phyloP scores from a whole-genome alignment of 2,113 vertebrate species.

The Capreolus pygargus region DNA sequence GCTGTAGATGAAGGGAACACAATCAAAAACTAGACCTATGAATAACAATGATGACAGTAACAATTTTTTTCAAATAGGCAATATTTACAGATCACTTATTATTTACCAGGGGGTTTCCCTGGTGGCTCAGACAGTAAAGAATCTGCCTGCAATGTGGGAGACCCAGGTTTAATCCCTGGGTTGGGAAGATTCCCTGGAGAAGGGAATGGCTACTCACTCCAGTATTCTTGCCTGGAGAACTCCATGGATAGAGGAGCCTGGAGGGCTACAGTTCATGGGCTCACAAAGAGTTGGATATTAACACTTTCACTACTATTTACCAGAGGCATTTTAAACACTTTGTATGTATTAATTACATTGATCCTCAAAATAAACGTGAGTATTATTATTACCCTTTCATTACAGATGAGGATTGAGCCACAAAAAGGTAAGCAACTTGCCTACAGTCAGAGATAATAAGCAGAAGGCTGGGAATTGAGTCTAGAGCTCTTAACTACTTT shows the following conservation, averaged over 20 bases:
- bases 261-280: background rate
- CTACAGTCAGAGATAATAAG: background rate
- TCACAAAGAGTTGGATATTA: background rate
- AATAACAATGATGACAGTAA: background rate
- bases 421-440: background rate
- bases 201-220: background rate
- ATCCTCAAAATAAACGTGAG: background rate
- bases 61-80: background rate
- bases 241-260: background rate
- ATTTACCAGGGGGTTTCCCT: background rate
- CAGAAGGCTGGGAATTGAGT: background rate
- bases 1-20: background rate
- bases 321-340: background rate
- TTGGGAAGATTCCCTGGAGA: background rate
- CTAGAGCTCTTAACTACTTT: background rate
- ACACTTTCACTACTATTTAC: background rate
- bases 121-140: background rate
- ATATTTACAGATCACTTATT: background rate
- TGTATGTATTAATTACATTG: background rate
- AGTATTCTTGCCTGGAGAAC: background rate
- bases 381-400: background rate
- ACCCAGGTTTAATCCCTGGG: background rate
- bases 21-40: background rate
- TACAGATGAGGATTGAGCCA: background rate
- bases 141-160: background rate